Evolutionary conservation across 2,797 vertebrate genomes (phyloP).

Genomic region (Coccyzus lansbergi): DNA sequence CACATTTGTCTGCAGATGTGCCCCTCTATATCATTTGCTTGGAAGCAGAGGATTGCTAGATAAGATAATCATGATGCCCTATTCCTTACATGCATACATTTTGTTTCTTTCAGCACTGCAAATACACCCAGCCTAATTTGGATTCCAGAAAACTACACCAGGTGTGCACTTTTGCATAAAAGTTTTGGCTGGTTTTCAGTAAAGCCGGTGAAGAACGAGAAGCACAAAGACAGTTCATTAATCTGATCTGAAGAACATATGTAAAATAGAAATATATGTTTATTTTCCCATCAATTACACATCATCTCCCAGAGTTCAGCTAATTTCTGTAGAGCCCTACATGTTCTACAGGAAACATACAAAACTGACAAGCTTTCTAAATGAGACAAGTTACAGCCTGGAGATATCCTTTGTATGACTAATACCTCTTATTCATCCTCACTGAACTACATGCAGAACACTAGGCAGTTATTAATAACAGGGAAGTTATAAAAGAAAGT

Average conservation of each 20-base stretch:
- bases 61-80: not conserved
- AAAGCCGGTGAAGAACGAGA: not conserved
- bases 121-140: not conserved
- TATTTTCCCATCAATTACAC: not conserved
- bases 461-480: not conserved
- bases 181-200: not conserved
- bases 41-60: not conserved
- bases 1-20: not conserved
- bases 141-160: not conserved
- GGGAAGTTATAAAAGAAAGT: not conserved
- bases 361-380: not conserved
- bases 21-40: not conserved
- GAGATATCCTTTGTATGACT: not conserved
- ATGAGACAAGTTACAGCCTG: not conserved
- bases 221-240: not conserved
- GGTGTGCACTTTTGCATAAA: not conserved
- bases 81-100: not conserved
- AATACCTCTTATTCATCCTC: not conserved
- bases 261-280: not conserved
- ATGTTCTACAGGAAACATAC: not conserved
- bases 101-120: not conserved
- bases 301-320: fast-evolving
- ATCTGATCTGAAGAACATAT: not conserved
- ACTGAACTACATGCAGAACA: not conserved
- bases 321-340: not conserved